Evolutionary conservation across 2,113 vertebrate genomes (phyloP).

Genomic region (Nothobranchius kuhntae): DNA sequence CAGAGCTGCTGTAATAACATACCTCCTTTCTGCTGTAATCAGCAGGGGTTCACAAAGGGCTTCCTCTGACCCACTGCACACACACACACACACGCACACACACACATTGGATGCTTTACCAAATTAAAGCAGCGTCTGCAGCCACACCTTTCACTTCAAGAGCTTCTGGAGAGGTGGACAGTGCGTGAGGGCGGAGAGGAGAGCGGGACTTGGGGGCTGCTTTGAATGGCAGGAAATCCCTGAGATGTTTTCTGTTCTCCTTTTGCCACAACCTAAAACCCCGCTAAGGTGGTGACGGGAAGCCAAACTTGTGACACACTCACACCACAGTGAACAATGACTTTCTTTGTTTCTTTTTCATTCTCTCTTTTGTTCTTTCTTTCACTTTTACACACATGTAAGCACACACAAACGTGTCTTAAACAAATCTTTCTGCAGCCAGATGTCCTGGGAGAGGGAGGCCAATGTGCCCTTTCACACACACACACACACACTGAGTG

Average conservation of each 20-base stretch:
- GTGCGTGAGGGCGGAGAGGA: constrained; percentile 45
- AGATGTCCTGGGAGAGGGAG: constrained; percentile 73
- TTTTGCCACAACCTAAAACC: constrained; percentile 52
- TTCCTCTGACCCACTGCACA: constrained; percentile 48
- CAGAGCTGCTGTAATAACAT: constrained; percentile 47
- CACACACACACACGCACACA: constrained; percentile 11
- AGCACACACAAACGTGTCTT: constrained; percentile 57
- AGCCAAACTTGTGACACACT: constrained; percentile 47
- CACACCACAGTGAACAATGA: neutral
- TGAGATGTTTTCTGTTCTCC: constrained; percentile 76
- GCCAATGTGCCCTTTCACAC: constrained; percentile 68
- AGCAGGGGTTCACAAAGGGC: constrained; percentile 51
- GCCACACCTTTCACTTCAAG: constrained; percentile 57
- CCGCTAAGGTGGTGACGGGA: constrained; percentile 54
- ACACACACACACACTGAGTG: constrained; percentile 30
- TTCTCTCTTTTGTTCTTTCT: neutral
- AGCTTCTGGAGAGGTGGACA: constrained; percentile 52
- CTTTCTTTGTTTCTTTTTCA: neutral
- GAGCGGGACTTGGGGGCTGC: constrained; percentile 50
- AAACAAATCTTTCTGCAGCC: constrained; percentile 60
- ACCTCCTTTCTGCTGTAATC: constrained; percentile 56
- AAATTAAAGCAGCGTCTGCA: constrained; percentile 51
- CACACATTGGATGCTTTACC: constrained; percentile 39
- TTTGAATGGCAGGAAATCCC: constrained; percentile 83
- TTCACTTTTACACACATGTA: constrained; percentile 15